Evolutionary conservation across 92 coral and sea anemone species (phyloP).

Genomic region (Parazoanthus darwini): DNA sequence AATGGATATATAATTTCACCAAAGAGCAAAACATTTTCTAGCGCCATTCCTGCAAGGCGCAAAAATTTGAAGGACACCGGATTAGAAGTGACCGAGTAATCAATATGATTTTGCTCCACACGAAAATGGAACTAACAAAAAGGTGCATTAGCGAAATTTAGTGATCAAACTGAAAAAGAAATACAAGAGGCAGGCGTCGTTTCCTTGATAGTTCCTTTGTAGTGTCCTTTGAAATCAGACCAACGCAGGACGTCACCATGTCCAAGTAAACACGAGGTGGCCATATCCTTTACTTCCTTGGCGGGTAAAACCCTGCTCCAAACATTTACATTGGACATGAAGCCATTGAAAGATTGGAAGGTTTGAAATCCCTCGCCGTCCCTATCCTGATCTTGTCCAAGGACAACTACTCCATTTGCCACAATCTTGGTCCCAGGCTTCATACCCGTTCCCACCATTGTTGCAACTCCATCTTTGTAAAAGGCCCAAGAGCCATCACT

Average conservation of each 20-base stretch:
- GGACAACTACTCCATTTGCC: slow-evolving; percentile 37
- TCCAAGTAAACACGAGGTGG: slow-evolving; percentile 5
- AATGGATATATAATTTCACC: too few species aligned
- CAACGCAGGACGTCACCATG: slow-evolving; percentile 9
- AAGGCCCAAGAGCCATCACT: slow-evolving; percentile 43
- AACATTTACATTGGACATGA: slow-evolving; percentile 46
- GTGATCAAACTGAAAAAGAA: not conserved
- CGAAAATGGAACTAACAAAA: not conserved
- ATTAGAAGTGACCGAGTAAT: too few species aligned
- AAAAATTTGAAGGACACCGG: too few species aligned
- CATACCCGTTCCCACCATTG: slow-evolving; percentile 4
- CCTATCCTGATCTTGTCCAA: slow-evolving; percentile 56
- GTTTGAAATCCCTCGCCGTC: slow-evolving; percentile 24
- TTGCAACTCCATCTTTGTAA: slow-evolving; percentile 49
- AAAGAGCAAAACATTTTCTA: too few species aligned
- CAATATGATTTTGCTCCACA: not conserved
- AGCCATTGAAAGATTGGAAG: slow-evolving; percentile 36
- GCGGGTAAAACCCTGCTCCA: slow-evolving; percentile 49
- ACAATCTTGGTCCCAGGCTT: slow-evolving; percentile 36
- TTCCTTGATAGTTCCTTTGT: not conserved
- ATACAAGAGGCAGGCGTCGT: not conserved
- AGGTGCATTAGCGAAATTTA: too few species aligned
- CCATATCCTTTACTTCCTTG: slow-evolving; percentile 38
- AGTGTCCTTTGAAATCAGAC: slow-evolving; percentile 6
- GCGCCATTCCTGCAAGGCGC: too few species aligned